A percentile compares a stretch with the other conserved stretches of the same genome.
Evolutionary conservation across 2,113 vertebrate species (phyloP).

Genomic region (Leucopsar rothschildi): DNA sequence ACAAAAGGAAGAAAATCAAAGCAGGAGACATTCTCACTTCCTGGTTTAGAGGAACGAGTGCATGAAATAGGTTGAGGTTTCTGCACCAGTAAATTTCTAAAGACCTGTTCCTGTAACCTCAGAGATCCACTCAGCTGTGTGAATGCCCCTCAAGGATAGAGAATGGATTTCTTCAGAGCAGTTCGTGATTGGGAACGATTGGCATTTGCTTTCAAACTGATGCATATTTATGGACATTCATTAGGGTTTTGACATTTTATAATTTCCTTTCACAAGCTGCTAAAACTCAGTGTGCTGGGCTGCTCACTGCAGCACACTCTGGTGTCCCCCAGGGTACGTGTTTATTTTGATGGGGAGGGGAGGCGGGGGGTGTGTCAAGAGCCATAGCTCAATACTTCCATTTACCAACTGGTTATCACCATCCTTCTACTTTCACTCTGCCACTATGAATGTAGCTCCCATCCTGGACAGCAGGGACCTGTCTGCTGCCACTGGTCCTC

Average conservation of each 20-base stretch:
- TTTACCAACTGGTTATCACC: background rate
- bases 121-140: background rate
- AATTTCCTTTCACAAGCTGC: background rate
- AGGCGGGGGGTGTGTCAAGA: accelerated
- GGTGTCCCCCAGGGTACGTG: accelerated
- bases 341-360: background rate
- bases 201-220: background rate
- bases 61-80: background rate
- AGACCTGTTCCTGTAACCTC: background rate
- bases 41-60: background rate
- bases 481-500: background rate
- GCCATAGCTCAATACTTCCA: background rate
- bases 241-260: background rate
- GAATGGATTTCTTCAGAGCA: background rate
- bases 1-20: constrained; percentile 16
- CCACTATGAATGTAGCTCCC: background rate
- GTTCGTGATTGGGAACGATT: accelerated
- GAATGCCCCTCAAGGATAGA: background rate
- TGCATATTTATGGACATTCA: background rate
- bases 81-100: background rate
- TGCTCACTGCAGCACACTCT: background rate
- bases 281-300: background rate
- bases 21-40: background rate
- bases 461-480: background rate
- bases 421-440: background rate